A percentile compares a stretch with the other conserved stretches of the same genome.
Evolutionary conservation across 2,113 vertebrate genomes (phyloP).

Genomic region (Nasalis larvatus): DNA sequence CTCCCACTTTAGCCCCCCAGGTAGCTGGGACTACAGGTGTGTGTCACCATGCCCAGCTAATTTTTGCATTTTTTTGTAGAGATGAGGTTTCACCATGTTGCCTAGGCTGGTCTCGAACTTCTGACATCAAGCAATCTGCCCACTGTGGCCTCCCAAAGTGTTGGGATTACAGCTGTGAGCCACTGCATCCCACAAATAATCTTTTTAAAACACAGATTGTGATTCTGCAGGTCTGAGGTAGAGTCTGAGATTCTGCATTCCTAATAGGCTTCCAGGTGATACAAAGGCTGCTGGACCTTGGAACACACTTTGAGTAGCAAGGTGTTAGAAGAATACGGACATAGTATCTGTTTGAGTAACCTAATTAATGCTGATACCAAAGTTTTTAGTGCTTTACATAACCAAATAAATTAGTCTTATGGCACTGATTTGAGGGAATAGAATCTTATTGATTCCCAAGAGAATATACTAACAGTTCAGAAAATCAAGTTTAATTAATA

Average conservation of each 20-base stretch:
- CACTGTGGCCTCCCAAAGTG: too few relatives aligned
- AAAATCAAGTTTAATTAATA: constrained; percentile 32
- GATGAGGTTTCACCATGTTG: too few relatives aligned
- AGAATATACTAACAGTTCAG: neutral
- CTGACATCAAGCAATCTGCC: too few relatives aligned
- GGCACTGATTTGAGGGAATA: neutral
- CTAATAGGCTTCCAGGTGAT: neutral
- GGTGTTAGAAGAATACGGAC: neutral
- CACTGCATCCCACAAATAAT: too few relatives aligned
- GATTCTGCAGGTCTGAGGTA: neutral
- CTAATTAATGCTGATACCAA: neutral
- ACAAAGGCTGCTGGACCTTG: neutral
- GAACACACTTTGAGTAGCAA: neutral
- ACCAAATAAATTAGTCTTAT: neutral
- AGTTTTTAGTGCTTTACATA: neutral
- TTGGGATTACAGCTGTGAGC: too few relatives aligned
- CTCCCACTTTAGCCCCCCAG: too few relatives aligned
- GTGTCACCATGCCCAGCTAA: too few relatives aligned
- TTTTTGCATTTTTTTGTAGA: too few relatives aligned
- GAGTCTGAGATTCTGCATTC: neutral
- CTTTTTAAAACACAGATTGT: neutral
- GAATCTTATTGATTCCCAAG: neutral
- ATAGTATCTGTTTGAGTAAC: neutral
- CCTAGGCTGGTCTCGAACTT: too few relatives aligned
- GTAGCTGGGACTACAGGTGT: too few relatives aligned